A percentile compares a stretch with the other conserved stretches of the same genome.
phyloP scores from a whole-genome alignment of 2,888 invertebrate genomes.

The Thelaira solivaga region DNA sequence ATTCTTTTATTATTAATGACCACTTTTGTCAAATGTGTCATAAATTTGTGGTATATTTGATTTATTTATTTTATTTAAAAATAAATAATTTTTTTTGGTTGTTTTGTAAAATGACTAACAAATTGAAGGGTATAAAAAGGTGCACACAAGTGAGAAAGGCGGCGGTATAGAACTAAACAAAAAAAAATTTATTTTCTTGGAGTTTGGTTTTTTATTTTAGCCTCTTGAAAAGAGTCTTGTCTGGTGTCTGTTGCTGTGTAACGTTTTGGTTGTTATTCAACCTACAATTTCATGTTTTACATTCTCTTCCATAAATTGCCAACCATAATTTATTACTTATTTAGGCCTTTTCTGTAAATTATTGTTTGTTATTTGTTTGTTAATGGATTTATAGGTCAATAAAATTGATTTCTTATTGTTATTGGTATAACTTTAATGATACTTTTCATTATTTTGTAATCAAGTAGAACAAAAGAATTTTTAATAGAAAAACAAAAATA shows the following conservation, averaged over 20 bases:
- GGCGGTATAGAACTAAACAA: too few relatives aligned
- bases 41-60: slow-evolving; percentile 38
- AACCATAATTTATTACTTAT: slow-evolving; percentile 50
- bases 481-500: background rate
- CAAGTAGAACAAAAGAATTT: background rate
- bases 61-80: slow-evolving; percentile 24
- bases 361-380: slow-evolving; percentile 42
- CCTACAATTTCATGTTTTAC: background rate
- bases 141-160: too few relatives aligned
- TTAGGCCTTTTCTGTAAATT: slow-evolving; percentile 7
- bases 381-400: slow-evolving; percentile 62
- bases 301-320: background rate
- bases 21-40: slow-evolving; percentile 30
- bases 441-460: background rate
- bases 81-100: background rate
- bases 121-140: too few relatives aligned
- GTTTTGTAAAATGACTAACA: too few relatives aligned
- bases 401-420: slow-evolving; percentile 62
- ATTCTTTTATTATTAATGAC: slow-evolving; percentile 37
- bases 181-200: too few relatives aligned
- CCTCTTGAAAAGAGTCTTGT: background rate
- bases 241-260: too few relatives aligned
- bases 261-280: background rate
- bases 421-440: background rate
- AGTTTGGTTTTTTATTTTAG: background rate